Percentiles rank a stretch among this genome's conserved stretches.
These are phyloP conservation scores for Triplophysa tibetana DNA, from an alignment of 2,113 vertebrate species.

Conservation along the genomic window DNA sequence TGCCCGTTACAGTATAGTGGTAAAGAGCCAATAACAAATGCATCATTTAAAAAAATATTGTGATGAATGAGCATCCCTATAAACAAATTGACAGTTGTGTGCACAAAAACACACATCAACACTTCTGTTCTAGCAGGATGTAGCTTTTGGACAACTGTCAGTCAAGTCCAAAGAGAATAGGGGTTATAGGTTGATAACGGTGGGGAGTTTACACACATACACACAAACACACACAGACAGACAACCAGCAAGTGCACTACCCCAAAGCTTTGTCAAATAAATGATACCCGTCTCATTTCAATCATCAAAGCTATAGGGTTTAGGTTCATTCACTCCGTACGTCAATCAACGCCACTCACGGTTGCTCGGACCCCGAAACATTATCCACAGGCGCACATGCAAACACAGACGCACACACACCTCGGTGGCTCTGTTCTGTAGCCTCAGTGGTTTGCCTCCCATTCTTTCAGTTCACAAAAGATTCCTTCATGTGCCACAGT, in stretches of 20 bases:
- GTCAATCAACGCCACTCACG: slow-evolving; percentile 74
- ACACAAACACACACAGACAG: slow-evolving; percentile 12
- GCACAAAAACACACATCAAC: too few species aligned
- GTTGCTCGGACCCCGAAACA: slow-evolving; percentile 73
- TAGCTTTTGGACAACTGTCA: slow-evolving; percentile 10
- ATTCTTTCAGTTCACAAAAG: slow-evolving; percentile 76
- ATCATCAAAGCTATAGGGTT: slow-evolving; percentile 70
- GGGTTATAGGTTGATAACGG: background rate
- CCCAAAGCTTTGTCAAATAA: slow-evolving; percentile 56
- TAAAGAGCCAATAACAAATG: too few species aligned
- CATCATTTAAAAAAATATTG: too few species aligned
- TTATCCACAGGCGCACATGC: slow-evolving; percentile 52
- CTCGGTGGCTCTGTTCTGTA: slow-evolving; percentile 66
- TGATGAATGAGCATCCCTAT: too few species aligned
- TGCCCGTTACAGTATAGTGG: too few species aligned
- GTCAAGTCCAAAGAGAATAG: slow-evolving; percentile 17
- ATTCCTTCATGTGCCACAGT: slow-evolving; percentile 75
- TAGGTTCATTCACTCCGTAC: slow-evolving; percentile 64
- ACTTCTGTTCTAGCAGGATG: background rate
- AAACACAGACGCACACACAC: slow-evolving; percentile 47
- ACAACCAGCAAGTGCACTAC: slow-evolving; percentile 51
- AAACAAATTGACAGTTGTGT: too few species aligned
- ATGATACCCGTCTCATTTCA: slow-evolving; percentile 72
- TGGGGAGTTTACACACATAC: background rate
- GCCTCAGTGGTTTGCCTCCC: slow-evolving; percentile 71